Conservation (phyloP, 2,888 invertebrate genomes). For the Xanthia icteritia region DNA sequence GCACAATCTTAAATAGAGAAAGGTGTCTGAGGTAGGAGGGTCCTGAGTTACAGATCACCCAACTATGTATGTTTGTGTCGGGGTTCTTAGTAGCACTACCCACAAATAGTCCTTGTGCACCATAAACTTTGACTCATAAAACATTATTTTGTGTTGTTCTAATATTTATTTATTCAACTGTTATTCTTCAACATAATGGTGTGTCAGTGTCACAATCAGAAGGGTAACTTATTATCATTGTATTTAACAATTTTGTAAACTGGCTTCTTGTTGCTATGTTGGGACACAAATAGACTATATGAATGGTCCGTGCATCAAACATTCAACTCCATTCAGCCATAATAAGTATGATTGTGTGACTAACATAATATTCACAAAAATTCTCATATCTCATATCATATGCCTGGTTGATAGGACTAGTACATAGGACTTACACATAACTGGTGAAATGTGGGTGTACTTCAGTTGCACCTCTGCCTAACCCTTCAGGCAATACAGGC, state of each 20-base stretch:
- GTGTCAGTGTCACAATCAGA: not conserved
- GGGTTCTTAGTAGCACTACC: not conserved
- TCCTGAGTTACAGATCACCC: too few species aligned
- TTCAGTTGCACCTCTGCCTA: not conserved
- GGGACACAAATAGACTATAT: not conserved
- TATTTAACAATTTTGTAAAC: conserved; percentile 1
- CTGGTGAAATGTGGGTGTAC: too few species aligned
- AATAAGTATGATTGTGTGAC: not conserved
- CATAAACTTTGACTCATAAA: not conserved
- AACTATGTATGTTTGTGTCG: not conserved
- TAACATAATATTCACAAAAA: too few species aligned
- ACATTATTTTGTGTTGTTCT: not conserved
- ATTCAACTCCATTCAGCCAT: not conserved
- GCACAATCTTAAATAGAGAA: too few species aligned
- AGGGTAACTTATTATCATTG: not conserved
- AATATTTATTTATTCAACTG: not conserved
- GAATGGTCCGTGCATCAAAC: not conserved
- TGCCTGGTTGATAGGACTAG: too few species aligned
- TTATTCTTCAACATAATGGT: not conserved
- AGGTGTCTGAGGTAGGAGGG: too few species aligned
- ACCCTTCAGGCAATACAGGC: not conserved
- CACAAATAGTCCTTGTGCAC: not conserved
- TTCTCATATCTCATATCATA: too few species aligned
- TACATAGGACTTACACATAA: too few species aligned
- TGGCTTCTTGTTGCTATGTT: not conserved